Conservation (phyloP, 2,888 invertebrate genomes). For the Aphidoletes aphidimyza region DNA sequence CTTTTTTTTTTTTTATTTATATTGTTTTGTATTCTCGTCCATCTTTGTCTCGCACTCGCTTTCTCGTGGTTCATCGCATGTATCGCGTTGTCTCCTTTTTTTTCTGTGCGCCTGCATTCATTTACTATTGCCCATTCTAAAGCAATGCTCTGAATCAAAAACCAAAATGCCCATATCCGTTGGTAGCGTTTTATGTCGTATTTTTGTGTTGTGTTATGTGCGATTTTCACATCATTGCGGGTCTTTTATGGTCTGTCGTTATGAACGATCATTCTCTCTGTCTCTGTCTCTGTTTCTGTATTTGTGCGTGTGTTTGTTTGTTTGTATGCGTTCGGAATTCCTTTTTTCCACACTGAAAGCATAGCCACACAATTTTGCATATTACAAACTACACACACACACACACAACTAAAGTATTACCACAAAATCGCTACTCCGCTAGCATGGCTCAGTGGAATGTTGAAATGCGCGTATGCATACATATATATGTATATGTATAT, state of each 20-base stretch:
- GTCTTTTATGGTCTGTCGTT: conserved; percentile 6
- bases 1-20: neutral
- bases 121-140: neutral
- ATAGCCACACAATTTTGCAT: neutral
- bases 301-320: no score
- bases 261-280: neutral
- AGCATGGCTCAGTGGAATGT: conserved; percentile 21
- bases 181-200: conserved; percentile 32
- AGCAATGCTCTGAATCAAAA: conserved; percentile 2
- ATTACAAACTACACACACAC: neutral
- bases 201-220: neutral
- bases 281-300: no score
- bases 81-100: neutral
- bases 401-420: neutral
- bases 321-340: conserved; percentile 29
- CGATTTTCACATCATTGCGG: conserved; percentile 24
- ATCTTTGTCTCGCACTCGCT: neutral
- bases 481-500: no score
- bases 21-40: no score
- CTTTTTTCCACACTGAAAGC: conserved; percentile 30
- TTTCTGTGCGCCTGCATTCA: neutral
- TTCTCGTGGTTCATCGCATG: neutral
- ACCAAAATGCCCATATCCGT: conserved; percentile 41
- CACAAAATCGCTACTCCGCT: conserved; percentile 18
- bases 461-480: neutral